Base-by-base conservation (phyloP, 1,140 invertebrate species). In the Formica selysi region DNA sequence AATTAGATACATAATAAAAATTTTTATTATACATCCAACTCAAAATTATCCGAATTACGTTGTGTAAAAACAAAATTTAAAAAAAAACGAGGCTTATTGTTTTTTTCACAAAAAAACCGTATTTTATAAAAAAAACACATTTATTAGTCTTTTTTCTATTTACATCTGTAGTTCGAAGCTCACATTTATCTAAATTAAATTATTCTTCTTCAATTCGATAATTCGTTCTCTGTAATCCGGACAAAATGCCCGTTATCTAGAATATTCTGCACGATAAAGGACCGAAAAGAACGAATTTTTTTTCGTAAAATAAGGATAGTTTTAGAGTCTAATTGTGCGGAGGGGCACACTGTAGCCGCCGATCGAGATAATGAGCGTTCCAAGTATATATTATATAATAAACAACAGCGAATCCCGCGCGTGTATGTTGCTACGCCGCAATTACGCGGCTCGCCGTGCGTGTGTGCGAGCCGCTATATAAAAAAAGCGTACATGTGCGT, bases 351-450 rank as follows among this genome's bases (percentile, higher is more conserved):
- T 16, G 62, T 54, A 51, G 32, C 36, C 29, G 41, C 2, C 36
- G 57, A 68, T 74, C 70, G 70, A 76, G 85, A 54, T 86, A 88
- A 88, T 67, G 76, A 88, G 51, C 29, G 26, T 57, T 70, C 19
- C 29, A 81, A 59, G 36, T 44, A 44, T 11, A 44, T 81, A 74
- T 88, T 62, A 64, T 62, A 62, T 81, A 64, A 84, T 76, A 87
- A 87, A 67, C 62, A 86, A 83, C 36, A 76, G 4, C 59, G 36
- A 76, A 54, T 48, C 44, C 13, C 36, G 26, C 22, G 61, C 5
- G 38, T 29, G 10, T 54, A 32, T n/a, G 51, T 78, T 64, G 36
- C 48, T 51, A 65, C 54, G 38, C 7, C 32, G 71, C n/a, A 87
- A 88, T 85, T 88, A 85, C 32, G n/a, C 8, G 32, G 32, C 0